A percentile compares a stretch with the other conserved stretches of the same genome.
Evolutionary conservation across 64 coral and sea anemone species (phyloP).

Genomic region (Platygyra sinensis): DNA sequence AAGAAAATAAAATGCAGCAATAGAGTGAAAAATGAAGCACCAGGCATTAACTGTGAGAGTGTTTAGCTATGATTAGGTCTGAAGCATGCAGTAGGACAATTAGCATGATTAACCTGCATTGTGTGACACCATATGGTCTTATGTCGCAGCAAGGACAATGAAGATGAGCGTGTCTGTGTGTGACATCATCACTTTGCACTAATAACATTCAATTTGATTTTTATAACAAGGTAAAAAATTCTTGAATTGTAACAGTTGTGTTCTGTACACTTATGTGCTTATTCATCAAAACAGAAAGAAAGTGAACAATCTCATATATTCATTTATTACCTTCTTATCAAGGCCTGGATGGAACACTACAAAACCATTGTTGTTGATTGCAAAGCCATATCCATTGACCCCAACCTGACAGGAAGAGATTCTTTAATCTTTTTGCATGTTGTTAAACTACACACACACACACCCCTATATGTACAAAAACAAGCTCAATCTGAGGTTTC

Average conservation of each 20-base stretch:
- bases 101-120: no score
- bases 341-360: conserved; percentile 58
- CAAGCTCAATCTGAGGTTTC: no score
- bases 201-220: no score
- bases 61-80: neutral
- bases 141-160: no score
- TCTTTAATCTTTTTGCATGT: neutral
- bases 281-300: neutral
- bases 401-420: conserved; percentile 43
- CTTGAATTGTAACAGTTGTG: neutral
- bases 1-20: conserved; percentile 15
- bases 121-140: no score
- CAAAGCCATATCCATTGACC: conserved; percentile 62
- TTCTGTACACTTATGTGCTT: neutral
- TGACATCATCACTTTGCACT: no score
- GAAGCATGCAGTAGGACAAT: no score
- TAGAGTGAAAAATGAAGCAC: neutral
- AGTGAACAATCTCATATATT: neutral
- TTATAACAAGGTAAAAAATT: neutral
- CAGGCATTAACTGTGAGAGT: neutral
- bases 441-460: no score
- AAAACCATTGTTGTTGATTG: conserved; percentile 77
- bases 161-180: no score
- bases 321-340: conserved; percentile 13
- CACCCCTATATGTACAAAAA: no score